These are phyloP conservation scores for Bombylius major DNA, from an alignment of 2,888 invertebrate genomes.

Conservation along the genomic window DNA sequence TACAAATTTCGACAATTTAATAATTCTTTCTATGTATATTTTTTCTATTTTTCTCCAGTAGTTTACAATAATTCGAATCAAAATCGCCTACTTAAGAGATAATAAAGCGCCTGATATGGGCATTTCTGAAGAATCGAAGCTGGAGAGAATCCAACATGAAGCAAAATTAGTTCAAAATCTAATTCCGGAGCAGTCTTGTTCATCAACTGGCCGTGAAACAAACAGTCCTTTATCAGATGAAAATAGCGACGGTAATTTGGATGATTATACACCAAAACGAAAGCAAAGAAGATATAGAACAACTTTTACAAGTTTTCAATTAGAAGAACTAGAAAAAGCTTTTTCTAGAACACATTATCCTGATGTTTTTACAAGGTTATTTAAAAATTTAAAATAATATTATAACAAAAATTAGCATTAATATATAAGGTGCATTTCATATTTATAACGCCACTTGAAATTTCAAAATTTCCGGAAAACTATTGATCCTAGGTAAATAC, in stretches of 20 bases:
- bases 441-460: too few species aligned
- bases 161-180: conserved; percentile 35
- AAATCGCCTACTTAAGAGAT: conserved; percentile 12
- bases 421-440: too few species aligned
- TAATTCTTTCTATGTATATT: too few species aligned
- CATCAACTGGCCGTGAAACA: conserved; percentile 35
- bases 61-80: conserved; percentile 1
- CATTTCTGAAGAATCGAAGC: conserved; percentile 39
- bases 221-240: conserved; percentile 44
- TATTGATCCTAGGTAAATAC: too few species aligned
- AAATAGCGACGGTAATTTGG: conserved; percentile 51
- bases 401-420: neutral
- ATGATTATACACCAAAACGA: conserved; percentile 74
- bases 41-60: too few species aligned
- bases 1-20: too few species aligned
- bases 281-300: conserved; percentile 85
- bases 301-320: conserved; percentile 88
- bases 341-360: conserved; percentile 97
- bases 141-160: conserved; percentile 38
- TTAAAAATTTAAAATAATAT: neutral
- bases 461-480: too few species aligned
- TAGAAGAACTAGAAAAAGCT: conserved; percentile 93
- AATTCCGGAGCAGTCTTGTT: conserved; percentile 31
- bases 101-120: conserved; percentile 28
- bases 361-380: conserved; percentile 88